Evolutionary conservation across 2,113 vertebrate species (phyloP), one percentile per base, ranked within the genome.

Genomic region (Numenius arquata): DNA sequence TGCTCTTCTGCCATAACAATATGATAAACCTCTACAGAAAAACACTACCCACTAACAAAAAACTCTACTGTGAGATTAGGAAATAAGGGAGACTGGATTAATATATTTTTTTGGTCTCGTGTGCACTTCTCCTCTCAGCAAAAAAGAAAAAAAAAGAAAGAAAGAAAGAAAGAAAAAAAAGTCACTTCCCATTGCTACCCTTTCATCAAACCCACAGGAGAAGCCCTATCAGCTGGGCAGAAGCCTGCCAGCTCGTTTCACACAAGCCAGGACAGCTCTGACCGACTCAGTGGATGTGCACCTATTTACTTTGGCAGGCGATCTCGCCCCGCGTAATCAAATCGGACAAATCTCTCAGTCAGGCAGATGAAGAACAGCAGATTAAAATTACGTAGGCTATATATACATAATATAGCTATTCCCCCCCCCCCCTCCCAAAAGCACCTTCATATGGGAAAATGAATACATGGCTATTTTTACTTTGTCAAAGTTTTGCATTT

Each of bases 401-500:
- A 50, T 14, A 59, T 11, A 67, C 26, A 25, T n/a, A 40, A 32
- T 1, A 62, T 2, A 84, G 40, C 40, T 47, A 55, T 41, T 30
- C 74, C 43, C 63, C 56, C 74, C 34, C 77, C 32, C 61, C 70
- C 78, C 75, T 23, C 40, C 40, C 45, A 15, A 30, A 84, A 70
- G 18, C 40, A 67, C 50, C 52, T 82, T 29, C 26, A 77, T 27
- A 25, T 22, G 23, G 29, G 40, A 70, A 94, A 47, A 88, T 1
- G 3, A 96, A 85, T 12, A 23, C 8, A n/a, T 0, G 9, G 62
- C 30, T 95, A 29, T 94, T 73, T 95, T 97, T 98, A 99, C 99
- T 99, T 99, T 99, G 98, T 99, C 99, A 93, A 99, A 99, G 97
- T 98, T 99, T 76, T 99, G 98, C 96, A 98, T 99, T 93, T 99